These are phyloP conservation scores for Halichoerus grypus DNA, from an alignment of 2,113 vertebrate genomes.

Conservation along the genomic window DNA sequence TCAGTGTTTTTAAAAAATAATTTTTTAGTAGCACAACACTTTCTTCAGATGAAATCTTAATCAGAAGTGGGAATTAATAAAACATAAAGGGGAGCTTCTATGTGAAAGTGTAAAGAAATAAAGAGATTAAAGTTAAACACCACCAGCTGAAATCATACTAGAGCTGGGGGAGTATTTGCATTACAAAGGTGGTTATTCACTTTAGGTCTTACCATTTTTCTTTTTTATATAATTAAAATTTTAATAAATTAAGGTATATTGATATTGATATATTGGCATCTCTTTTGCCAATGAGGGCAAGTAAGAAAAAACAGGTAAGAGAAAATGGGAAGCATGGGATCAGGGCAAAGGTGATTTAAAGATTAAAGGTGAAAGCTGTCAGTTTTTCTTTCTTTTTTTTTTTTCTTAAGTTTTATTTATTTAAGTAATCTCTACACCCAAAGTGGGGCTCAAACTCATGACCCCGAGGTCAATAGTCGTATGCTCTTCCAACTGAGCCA, in stretches of 20 bases:
- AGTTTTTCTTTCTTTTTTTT: too few species aligned
- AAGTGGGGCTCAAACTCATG: neutral
- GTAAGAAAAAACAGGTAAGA: neutral
- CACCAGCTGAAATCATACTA: neutral
- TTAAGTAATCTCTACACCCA: too few species aligned
- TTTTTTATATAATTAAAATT: conserved; percentile 56
- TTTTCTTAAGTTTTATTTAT: too few species aligned
- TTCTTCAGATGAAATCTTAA: conserved; percentile 72
- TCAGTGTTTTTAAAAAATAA: conserved; percentile 46
- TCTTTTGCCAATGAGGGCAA: neutral
- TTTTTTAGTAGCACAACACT: conserved; percentile 4
- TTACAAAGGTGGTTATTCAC: conserved; percentile 32
- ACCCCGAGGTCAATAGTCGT: neutral
- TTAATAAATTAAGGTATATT: neutral
- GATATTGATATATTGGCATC: too few species aligned
- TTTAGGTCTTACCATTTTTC: neutral
- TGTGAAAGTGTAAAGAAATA: conserved; percentile 48
- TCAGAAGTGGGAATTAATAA: conserved; percentile 60
- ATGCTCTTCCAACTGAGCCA: neutral
- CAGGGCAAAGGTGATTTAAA: conserved; percentile 38
- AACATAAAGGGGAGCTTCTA: conserved; percentile 23
- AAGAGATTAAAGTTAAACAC: conserved; percentile 28
- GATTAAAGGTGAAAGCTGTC: conserved; percentile 22
- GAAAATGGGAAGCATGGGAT: neutral
- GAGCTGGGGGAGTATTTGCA: neutral